Conservation (phyloP, 2,888 invertebrate species). For the Alloplasta piceator region DNA sequence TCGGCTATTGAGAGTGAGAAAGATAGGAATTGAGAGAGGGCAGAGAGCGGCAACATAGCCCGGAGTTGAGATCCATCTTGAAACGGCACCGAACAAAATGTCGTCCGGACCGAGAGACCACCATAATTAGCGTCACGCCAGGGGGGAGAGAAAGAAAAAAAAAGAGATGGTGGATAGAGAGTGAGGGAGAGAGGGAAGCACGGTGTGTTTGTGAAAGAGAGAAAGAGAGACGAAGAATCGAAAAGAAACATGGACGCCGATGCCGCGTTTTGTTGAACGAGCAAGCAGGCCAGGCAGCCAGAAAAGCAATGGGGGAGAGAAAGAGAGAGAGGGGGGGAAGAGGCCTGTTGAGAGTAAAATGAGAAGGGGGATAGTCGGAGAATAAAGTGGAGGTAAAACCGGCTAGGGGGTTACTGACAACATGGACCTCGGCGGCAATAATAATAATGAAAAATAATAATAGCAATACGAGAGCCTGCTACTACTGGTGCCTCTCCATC, state of each 20-base stretch:
- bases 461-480: constrained; percentile 42
- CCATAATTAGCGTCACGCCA: constrained; percentile 80
- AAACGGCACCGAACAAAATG: constrained; percentile 81
- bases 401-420: constrained; percentile 76
- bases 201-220: constrained; percentile 31
- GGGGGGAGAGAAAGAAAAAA: constrained; percentile 49
- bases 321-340: constrained; percentile 23
- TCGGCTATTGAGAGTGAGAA: constrained; percentile 20
- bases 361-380: constrained; percentile 52
- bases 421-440: constrained; percentile 77
- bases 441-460: constrained; percentile 72
- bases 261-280: constrained; percentile 32
- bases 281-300: constrained; percentile 40
- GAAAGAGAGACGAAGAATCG: constrained; percentile 53
- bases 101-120: constrained; percentile 78
- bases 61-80: constrained; percentile 77
- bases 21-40: too few relatives aligned
- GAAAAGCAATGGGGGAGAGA: constrained; percentile 23
- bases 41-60: constrained; percentile 52
- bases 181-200: constrained; percentile 33
- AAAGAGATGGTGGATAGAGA: constrained; percentile 28
- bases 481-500: constrained; percentile 32
- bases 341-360: constrained; percentile 39
- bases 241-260: constrained; percentile 64
- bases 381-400: constrained; percentile 66